Conservation (phyloP, 1,140 invertebrate genomes). For the Pogonus chalceus region DNA sequence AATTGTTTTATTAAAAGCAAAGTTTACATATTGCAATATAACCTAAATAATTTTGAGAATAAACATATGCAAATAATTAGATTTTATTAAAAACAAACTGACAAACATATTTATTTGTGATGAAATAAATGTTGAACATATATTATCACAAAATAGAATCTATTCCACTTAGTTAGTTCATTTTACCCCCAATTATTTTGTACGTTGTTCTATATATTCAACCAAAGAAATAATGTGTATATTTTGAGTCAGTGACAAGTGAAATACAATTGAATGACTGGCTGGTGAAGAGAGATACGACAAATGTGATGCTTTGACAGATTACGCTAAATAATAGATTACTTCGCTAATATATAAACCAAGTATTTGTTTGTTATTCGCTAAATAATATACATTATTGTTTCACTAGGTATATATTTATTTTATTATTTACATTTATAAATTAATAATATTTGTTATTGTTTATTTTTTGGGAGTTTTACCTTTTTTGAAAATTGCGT, state of each 20-base stretch:
- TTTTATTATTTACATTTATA: too few relatives aligned
- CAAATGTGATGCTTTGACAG: conserved; percentile 14
- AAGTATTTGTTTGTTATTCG: too few relatives aligned
- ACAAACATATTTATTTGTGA: too few relatives aligned
- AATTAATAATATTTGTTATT: too few relatives aligned
- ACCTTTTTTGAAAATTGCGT: too few relatives aligned
- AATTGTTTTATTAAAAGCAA: neutral
- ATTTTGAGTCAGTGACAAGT: neutral
- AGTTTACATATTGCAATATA: neutral
- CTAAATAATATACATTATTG: too few relatives aligned
- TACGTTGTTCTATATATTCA: neutral
- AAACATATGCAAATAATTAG: neutral
- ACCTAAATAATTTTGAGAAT: neutral
- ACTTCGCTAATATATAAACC: neutral
- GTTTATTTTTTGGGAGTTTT: too few relatives aligned
- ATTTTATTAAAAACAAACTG: too few relatives aligned
- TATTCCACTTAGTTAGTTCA: conserved; percentile 3
- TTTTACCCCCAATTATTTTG: conserved; percentile 6
- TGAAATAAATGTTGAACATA: too few relatives aligned
- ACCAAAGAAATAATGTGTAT: neutral
- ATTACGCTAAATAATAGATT: conserved; percentile 17
- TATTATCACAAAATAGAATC: conserved; percentile 1
- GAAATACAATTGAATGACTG: neutral
- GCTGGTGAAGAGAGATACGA: conserved; percentile 14
- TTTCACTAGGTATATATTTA: too few relatives aligned